Evolutionary conservation across 2,888 invertebrate species (phyloP), one percentile per base, ranked within the genome.

Genomic region (Chrysomela aeneicollis): DNA sequence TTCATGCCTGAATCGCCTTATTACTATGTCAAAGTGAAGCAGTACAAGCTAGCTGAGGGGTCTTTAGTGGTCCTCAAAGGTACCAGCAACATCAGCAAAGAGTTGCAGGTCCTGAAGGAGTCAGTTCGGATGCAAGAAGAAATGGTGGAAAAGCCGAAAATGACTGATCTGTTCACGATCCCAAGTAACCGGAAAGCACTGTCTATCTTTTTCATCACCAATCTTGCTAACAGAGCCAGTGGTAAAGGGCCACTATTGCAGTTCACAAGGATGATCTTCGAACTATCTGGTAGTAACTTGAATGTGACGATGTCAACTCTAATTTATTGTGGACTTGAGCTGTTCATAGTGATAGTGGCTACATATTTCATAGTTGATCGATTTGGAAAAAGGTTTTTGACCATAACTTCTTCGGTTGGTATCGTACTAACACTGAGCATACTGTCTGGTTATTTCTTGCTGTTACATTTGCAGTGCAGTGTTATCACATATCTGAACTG

Each of bases 1-100:
- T 84, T 84, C 71, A 84, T 88, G 80, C 88, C 88, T 0, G 89
- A 89, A 76, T 86, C 87, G 6, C 89, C 89, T 0, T 84, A 87
- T 57, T 86, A 81, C 70, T 74, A 82, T 51, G 71, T 86, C 21
- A 82, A 84, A 70, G 79, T 78, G 32, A 79, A 80, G 12, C 75
- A 81, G 18, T 80, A 83, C 58, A 77, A 82, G 0, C 83, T 84
- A 37, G 88, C 88, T 0, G 78, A 82, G 35, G 72, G 78, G 53
- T 82, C 85, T 10, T 78, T 89, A 62, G 77, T 83, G 69, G 83
- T 79, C 73, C 78, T 89, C 10, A 77, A 87, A 50, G 63, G 51
- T 6, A 57, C 61, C 8, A 57, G 57, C 6, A 70, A 75, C 26
- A 69, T 77, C 2, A 70, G 68, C 17, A 71, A 73, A 10, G 76